A percentile compares a stretch with the other conserved stretches of the same genome.
Evolutionary conservation across 2,797 vertebrate species (phyloP).

Genomic region (Rachycentron canadum): DNA sequence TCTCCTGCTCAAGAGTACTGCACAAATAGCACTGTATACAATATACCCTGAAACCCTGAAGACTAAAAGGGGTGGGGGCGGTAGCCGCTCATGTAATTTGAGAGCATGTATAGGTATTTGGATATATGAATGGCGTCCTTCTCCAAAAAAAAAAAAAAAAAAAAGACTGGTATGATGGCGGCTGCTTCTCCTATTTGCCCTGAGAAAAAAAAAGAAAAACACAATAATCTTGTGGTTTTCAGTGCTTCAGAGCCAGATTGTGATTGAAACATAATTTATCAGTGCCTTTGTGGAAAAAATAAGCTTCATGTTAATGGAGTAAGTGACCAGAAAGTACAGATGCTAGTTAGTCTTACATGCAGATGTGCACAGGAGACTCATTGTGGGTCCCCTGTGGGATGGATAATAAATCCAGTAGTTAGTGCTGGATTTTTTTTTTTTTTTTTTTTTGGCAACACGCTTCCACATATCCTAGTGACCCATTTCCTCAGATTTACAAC

Average conservation of each 20-base stretch:
- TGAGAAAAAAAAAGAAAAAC: neutral
- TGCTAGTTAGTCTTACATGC: constrained; percentile 28
- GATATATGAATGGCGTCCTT: constrained; percentile 33
- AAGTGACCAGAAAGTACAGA: constrained; percentile 46
- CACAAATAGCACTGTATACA: constrained; percentile 63
- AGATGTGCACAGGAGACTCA: constrained; percentile 53
- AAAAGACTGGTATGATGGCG: neutral
- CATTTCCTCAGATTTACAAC: constrained; percentile 69
- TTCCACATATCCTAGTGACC: constrained; percentile 62
- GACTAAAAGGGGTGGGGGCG: neutral
- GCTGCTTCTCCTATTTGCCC: constrained; percentile 1
- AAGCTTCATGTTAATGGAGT: constrained; percentile 23
- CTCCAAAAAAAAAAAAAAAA: constrained; percentile 18
- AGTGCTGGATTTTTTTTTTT: constrained; percentile 9
- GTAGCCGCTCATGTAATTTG: constrained; percentile 31
- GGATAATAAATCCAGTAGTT: constrained; percentile 42
- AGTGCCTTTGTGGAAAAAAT: constrained; percentile 14
- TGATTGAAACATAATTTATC: constrained; percentile 16
- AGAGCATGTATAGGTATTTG: constrained; percentile 43
- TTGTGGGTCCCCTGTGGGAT: constrained; percentile 42
- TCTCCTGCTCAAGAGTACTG: constrained; percentile 55
- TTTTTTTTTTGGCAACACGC: constrained; percentile 38
- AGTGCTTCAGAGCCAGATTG: neutral
- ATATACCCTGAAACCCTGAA: constrained; percentile 37
- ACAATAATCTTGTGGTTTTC: neutral